A percentile compares a stretch with the other conserved stretches of the same genome.
These are phyloP conservation scores for Patiria pectinifera DNA, from an alignment of 53 echinoderm and acorn worm genomes.

Conservation along the genomic window DNA sequence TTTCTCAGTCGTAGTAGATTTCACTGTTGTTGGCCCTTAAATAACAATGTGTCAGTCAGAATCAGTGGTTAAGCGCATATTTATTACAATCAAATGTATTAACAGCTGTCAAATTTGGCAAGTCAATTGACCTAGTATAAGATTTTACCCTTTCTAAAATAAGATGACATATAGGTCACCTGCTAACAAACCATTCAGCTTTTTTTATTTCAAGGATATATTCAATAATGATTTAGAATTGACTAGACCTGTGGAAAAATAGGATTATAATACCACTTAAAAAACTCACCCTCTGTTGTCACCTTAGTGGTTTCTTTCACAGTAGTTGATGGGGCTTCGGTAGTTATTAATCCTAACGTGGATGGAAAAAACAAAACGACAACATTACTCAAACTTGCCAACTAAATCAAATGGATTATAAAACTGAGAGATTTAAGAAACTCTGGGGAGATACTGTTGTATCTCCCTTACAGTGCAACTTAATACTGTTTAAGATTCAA, in stretches of 20 bases:
- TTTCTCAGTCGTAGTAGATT: conserved; percentile 13
- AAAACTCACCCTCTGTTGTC: conserved; percentile 1
- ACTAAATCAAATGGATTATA: background rate
- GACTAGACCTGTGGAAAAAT: no score
- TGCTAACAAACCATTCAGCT: no score
- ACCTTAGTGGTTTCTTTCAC: conserved; percentile 17
- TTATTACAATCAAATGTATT: background rate
- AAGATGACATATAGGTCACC: no score
- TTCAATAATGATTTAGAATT: no score
- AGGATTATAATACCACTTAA: no score
- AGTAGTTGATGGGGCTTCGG: conserved; percentile 1
- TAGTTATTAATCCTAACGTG: background rate
- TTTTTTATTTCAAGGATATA: no score
- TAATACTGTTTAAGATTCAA: background rate
- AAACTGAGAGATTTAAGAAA: no score
- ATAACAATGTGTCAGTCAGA: background rate
- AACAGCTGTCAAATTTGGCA: no score
- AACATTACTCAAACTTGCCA: background rate
- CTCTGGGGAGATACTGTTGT: background rate
- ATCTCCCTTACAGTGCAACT: background rate
- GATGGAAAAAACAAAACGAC: background rate
- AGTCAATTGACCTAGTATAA: no score
- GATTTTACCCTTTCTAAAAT: no score
- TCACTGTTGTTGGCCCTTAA: background rate
- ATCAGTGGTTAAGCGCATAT: background rate